Percentiles rank a stretch among this genome's conserved stretches.
These are phyloP conservation scores for Petaurus breviceps DNA, from an alignment of 2,113 vertebrate genomes.

Conservation along the genomic window DNA sequence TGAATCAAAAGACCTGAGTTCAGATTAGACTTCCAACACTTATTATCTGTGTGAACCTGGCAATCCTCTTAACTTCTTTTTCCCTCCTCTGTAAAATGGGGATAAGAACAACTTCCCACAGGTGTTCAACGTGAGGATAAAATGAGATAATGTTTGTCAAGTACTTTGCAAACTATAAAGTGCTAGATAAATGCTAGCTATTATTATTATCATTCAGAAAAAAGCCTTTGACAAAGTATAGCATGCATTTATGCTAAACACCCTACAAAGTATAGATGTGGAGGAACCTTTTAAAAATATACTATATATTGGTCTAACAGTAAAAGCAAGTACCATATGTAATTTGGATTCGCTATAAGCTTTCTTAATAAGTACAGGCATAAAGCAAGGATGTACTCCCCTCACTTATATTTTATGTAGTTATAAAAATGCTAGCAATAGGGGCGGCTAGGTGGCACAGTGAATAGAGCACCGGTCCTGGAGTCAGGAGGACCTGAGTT, in stretches of 20 bases:
- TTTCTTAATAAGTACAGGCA: no score
- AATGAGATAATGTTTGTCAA: slow-evolving; percentile 37
- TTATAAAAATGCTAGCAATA: no score
- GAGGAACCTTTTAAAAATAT: not conserved
- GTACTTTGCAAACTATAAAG: slow-evolving; percentile 5
- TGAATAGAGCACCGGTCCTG: no score
- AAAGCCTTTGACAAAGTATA: not conserved
- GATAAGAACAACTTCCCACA: slow-evolving; percentile 2
- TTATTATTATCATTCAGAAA: not conserved
- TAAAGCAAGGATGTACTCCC: no score
- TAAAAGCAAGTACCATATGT: not conserved
- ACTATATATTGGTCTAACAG: not conserved
- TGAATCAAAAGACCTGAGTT: not conserved
- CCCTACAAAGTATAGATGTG: slow-evolving; percentile 8
- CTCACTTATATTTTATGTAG: no score
- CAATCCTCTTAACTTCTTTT: slow-evolving; percentile 39
- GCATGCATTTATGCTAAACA: slow-evolving; percentile 5
- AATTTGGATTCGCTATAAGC: no score
- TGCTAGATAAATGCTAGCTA: not conserved
- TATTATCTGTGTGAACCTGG: slow-evolving; percentile 26
- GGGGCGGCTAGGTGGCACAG: no score
- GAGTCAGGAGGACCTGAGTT: no score
- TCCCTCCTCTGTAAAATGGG: slow-evolving; percentile 15
- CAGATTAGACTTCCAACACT: not conserved
- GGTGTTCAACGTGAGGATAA: not conserved